Evolutionary conservation across 1,140 invertebrate genomes (phyloP), one percentile per base, ranked within the genome.

Genomic region (Halyomorpha halys): DNA sequence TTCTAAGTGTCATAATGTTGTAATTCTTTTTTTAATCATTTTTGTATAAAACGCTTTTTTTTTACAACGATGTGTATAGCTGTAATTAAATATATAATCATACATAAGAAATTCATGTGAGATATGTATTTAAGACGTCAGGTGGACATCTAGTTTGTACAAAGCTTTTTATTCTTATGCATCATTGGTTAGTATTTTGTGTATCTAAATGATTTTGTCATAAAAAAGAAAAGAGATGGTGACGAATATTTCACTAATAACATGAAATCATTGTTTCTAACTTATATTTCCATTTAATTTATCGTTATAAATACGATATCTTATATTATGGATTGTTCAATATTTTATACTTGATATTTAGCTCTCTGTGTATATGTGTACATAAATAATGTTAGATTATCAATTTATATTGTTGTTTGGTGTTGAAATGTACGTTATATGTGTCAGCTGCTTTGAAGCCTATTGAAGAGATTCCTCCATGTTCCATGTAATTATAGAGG

Each of bases 381-480:
- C 3, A 49, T 49, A 49, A 18, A 19, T 19, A 49, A 49, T 49
- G 21, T 18, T 19, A 49, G 47, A 49, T 49, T 39, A 39, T 39
- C 34, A 49, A 49, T 21, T 49, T 49, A 21, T 49, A 49, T 49
- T 49, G 47, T 49, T 49, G 47, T 49, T 49, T 49, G 47, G 47
- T 49, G 47, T 49, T 49, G 47, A 49, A 21, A 49, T 49, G 21
- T 49, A 49, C 21, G 47, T 49, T 49, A 49, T 49, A 19, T 13
- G 34, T 39, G 34, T 49, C 47, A 49, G n/a, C 47, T 49, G 47
- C 47, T 49, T 49, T 49, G n/a, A 19, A 19, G 47, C 47, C 47
- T 49, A 49, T 49, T 49, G 47, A 14, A 19, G 47, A 49, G 21
- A 49, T 21, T 19, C 34, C n/a, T 49, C 21, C n/a, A 47, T 47